Base-by-base conservation (phyloP, 1,140 invertebrate species). In the Saccostrea echinata region DNA sequence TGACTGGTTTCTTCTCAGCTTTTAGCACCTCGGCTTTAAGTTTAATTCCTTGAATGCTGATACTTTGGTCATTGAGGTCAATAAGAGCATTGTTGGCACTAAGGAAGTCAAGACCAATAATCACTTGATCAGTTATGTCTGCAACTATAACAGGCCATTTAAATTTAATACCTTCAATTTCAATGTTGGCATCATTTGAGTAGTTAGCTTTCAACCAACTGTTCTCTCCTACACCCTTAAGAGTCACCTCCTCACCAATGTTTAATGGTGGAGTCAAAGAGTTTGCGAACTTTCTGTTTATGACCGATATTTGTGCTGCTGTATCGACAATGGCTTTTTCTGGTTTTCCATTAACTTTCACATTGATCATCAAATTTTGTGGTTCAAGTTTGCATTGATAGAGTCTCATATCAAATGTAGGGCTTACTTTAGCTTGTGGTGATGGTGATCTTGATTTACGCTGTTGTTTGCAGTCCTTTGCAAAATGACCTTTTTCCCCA, bases 301-400 rank as follows among this genome's bases (percentile, higher is more conserved):
- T 53, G 3, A 88, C 64, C 53, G 86, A 80, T 76, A 88, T 57
- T 68, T 88, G 86, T 24, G 86, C 86, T 33, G 81, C 86, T 53
- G 81, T 88, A 53, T 88, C 86, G 0, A 88, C 61, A 57, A 88
- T 64, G 21, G 82, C 86, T 3, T 21, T 51, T n/a, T 57, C 55
- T n/a, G 21, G 55, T 57, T 57, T 57, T 57, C 55, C 55, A 13
- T 57, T 57, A 18, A 57, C 21, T 57, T 57, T 57, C 21, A 57
- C 55, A n/a, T n/a, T n/a, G n/a, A n/a, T n/a, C n/a, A n/a, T n/a
- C n/a, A n/a, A n/a, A n/a, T n/a, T n/a, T n/a, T n/a, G n/a, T n/a
- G n/a, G n/a, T n/a, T n/a, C n/a, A n/a, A n/a, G n/a, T n/a, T n/a
- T n/a, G n/a, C n/a, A n/a, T n/a, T n/a, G n/a, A n/a, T n/a, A n/a